Conservation (phyloP, 2,113 vertebrate species). For the Saimiri boliviensis region DNA sequence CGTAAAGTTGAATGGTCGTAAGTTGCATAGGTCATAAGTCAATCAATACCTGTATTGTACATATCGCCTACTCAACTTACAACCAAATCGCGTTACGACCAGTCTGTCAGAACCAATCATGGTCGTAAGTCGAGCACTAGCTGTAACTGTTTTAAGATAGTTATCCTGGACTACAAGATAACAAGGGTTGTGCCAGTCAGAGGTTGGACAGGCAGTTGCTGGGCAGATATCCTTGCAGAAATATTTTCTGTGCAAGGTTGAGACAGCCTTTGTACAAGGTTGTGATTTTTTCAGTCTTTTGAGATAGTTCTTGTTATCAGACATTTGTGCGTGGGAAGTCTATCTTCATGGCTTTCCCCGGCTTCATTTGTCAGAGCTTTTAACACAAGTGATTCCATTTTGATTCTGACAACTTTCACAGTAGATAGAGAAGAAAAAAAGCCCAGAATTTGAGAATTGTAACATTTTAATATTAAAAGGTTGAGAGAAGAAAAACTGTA, state of each 20-base stretch:
- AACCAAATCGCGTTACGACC: too few relatives aligned
- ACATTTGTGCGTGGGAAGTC: not conserved
- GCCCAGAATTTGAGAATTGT: not conserved
- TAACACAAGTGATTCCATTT: not conserved
- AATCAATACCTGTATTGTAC: too few relatives aligned
- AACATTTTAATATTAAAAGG: not conserved
- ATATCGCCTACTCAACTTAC: too few relatives aligned
- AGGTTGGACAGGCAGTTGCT: not conserved
- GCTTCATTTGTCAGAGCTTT: not conserved
- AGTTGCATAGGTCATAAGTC: too few relatives aligned
- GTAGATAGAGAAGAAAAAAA: not conserved
- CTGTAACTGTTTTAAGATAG: not conserved
- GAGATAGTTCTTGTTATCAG: not conserved
- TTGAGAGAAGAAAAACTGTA: not conserved
- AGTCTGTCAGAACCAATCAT: too few relatives aligned
- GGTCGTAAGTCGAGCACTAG: too few relatives aligned
- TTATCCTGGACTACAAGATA: not conserved
- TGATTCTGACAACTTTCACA: not conserved
- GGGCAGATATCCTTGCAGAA: not conserved
- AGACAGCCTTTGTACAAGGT: not conserved
- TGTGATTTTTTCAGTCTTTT: not conserved
- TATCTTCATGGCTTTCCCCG: not conserved
- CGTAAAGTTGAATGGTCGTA: too few relatives aligned
- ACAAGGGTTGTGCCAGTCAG: not conserved
- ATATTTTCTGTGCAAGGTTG: not conserved